A percentile compares a stretch with the other conserved stretches of the same genome.
Evolutionary conservation across 2,888 invertebrate genomes (phyloP).

Genomic region (Melanargia galathea): DNA sequence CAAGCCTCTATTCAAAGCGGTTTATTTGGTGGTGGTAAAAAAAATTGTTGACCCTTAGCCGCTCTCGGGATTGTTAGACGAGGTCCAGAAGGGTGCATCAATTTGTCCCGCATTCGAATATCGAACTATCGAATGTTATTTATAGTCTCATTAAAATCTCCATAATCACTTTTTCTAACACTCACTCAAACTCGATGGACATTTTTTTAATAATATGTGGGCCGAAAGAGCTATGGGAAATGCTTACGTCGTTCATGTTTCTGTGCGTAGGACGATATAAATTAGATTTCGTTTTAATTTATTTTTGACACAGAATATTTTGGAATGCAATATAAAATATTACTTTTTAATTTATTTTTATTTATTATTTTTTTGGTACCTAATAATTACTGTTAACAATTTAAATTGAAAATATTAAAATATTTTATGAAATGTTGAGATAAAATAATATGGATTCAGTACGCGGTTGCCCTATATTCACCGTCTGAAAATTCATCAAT

Average conservation of each 20-base stretch:
- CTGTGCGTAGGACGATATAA: conserved; percentile 63
- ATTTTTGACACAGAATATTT: conserved; percentile 18
- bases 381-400: too few relatives aligned
- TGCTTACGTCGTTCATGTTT: conserved; percentile 30
- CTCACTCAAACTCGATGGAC: conserved; percentile 62
- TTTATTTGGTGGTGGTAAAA: conserved; percentile 72
- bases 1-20: conserved; percentile 75
- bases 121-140: conserved; percentile 68
- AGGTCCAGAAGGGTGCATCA: conserved; percentile 66
- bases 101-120: conserved; percentile 75
- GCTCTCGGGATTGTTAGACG: conserved; percentile 61
- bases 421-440: neutral
- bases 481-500: neutral
- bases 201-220: conserved; percentile 38
- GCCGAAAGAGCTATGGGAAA: conserved; percentile 28
- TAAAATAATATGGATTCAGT: neutral
- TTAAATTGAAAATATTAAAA: neutral
- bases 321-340: neutral
- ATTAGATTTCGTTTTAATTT: conserved; percentile 62
- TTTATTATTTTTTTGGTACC: neutral
- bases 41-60: conserved; percentile 68
- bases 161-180: conserved; percentile 62
- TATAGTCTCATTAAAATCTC: conserved; percentile 77
- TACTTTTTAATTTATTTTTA: neutral
- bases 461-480: neutral